Conservation (phyloP, 2,797 vertebrate genomes). For the Parotocinclus haroldoi region DNA sequence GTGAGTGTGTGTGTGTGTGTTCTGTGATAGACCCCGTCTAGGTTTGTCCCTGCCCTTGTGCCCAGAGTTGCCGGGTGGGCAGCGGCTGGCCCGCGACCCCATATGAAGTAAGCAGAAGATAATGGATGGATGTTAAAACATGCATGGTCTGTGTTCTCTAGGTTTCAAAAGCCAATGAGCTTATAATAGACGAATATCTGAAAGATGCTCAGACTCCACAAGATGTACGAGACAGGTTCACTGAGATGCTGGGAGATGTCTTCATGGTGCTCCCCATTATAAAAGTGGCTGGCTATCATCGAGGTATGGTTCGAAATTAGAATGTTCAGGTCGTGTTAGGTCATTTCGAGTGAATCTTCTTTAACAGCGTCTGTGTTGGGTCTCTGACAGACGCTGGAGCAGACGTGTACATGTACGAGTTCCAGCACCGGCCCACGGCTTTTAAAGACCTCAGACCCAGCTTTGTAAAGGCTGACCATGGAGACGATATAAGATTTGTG, state of each 20-base stretch:
- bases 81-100: no score
- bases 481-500: slow-evolving; percentile 76
- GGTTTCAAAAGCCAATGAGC: slow-evolving; percentile 50
- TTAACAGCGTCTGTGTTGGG: background rate
- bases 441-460: slow-evolving; percentile 61
- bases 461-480: slow-evolving; percentile 85
- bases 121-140: no score
- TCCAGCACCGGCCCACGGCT: slow-evolving; percentile 67
- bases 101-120: no score
- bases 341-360: background rate
- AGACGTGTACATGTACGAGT: slow-evolving; percentile 85
- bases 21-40: no score
- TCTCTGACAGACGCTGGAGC: slow-evolving; percentile 69
- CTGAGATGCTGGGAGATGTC: slow-evolving; percentile 74
- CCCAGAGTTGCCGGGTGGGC: no score
- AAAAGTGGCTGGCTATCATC: slow-evolving; percentile 71
- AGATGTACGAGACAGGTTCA: slow-evolving; percentile 71
- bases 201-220: slow-evolving; percentile 60
- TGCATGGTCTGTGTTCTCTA: slow-evolving; percentile 34
- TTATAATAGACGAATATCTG: slow-evolving; percentile 72
- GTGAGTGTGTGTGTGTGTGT: no score
- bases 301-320: no score
- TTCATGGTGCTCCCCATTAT: slow-evolving; percentile 72
- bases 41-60: no score
- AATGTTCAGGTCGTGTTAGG: no score